These are phyloP conservation scores for Dexiosoma caninum DNA, from an alignment of 2,888 invertebrate species.

Conservation along the genomic window DNA sequence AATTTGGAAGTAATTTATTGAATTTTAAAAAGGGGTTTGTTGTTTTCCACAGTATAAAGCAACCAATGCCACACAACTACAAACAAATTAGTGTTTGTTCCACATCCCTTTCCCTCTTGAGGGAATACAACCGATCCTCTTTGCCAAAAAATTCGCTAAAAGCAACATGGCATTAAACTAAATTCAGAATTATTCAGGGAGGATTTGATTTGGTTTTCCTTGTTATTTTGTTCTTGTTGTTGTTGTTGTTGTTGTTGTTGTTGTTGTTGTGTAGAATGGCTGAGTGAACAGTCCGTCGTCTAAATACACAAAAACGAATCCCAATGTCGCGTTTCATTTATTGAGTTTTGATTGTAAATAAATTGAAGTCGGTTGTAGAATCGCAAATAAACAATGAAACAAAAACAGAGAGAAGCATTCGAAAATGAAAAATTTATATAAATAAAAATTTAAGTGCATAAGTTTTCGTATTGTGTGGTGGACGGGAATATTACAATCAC, in stretches of 20 bases:
- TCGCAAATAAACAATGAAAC: slow-evolving; percentile 45
- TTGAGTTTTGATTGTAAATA: slow-evolving; percentile 66
- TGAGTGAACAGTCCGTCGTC: background rate
- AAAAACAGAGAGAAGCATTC: slow-evolving; percentile 4
- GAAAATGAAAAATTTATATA: slow-evolving; percentile 16
- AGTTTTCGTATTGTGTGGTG: slow-evolving; percentile 39
- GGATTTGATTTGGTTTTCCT: slow-evolving; percentile 9
- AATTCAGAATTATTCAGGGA: slow-evolving; percentile 43
- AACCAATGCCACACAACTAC: slow-evolving; percentile 35
- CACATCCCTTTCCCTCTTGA: background rate
- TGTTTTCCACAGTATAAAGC: slow-evolving; percentile 41
- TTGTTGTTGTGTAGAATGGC: background rate
- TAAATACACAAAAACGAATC: slow-evolving; percentile 34
- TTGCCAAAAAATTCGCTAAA: background rate
- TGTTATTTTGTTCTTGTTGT: too few species aligned
- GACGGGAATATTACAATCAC: background rate
- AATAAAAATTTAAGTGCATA: slow-evolving; percentile 45
- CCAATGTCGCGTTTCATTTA: slow-evolving; percentile 62
- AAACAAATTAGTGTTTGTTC: slow-evolving; percentile 48
- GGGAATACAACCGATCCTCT: background rate
- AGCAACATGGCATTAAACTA: slow-evolving; percentile 14
- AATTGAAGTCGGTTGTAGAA: slow-evolving; percentile 61
- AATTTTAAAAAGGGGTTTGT: slow-evolving; percentile 67
- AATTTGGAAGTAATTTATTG: slow-evolving; percentile 69
- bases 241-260: too few species aligned